These are phyloP conservation scores for Drosophila paranaensis DNA, from an alignment of 2,888 invertebrate genomes.

Conservation along the genomic window DNA sequence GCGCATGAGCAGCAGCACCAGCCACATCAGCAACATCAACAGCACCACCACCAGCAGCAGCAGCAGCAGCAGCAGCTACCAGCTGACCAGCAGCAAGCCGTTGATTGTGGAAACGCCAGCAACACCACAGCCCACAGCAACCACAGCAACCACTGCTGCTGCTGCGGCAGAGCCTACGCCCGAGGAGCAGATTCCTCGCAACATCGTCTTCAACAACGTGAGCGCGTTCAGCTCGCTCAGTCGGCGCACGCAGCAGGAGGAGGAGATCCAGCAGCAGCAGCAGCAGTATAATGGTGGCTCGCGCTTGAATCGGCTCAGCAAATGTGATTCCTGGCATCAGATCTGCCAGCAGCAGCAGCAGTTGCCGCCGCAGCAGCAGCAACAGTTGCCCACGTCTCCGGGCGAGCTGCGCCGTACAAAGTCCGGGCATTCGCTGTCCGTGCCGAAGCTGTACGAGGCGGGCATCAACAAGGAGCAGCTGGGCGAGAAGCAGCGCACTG, in stretches of 20 bases:
- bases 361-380: conserved; percentile 9
- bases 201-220: conserved; percentile 84
- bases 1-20: conserved; percentile 26
- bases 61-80: conserved; percentile 15
- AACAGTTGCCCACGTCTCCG: conserved; percentile 12
- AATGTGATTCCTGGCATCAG: conserved; percentile 93
- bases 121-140: conserved; percentile 70
- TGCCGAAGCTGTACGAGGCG: conserved; percentile 93
- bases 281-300: conserved; percentile 37
- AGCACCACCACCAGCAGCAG: conserved; percentile 8
- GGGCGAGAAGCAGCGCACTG: conserved; percentile 89
- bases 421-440: conserved; percentile 90
- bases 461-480: conserved; percentile 89
- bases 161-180: conserved; percentile 32
- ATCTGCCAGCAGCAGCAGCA: conserved; percentile 85
- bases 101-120: conserved; percentile 82
- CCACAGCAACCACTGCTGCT: background rate
- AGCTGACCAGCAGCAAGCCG: conserved; percentile 62
- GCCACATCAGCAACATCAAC: conserved; percentile 20
- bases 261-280: conserved; percentile 42
- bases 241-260: conserved; percentile 64
- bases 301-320: conserved; percentile 85
- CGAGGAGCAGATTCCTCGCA: conserved; percentile 83
- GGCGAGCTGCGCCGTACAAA: conserved; percentile 86
- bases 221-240: conserved; percentile 82